Base-by-base conservation (phyloP, 2,113 vertebrate species). In the Ptyas mucosa region DNA sequence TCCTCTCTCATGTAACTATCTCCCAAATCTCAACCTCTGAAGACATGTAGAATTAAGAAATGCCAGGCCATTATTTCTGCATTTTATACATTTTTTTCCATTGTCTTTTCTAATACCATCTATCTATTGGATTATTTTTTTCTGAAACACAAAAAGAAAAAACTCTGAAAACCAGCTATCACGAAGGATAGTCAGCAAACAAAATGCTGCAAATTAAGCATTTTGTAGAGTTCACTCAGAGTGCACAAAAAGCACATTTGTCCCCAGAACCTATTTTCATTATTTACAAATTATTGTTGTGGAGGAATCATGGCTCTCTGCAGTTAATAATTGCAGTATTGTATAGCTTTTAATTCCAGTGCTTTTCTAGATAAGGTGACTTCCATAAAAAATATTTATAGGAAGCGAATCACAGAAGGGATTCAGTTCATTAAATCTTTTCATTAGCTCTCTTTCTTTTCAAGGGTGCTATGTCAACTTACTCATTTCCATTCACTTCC, bases 161-260 rank as follows among this genome's bases (percentile, higher is more conserved):
- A 55, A 21, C 20, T 20, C 93, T 91, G 92, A 94, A 93, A 92
- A 93, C 39, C 95, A 96, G 92, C 34, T 94, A 95, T 75, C 89
- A 95, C 88, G 49, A 96, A 91, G 34, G 95, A 94, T 49, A 0
- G 0, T 92, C 92, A 96, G 95, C 93, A 95, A 96, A 96, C 87
- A 57, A 58, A 95, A 94, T 90, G 95, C 92, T 93, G 94, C 94
- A 97, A 96, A 90, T 93, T 87, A 93, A 96, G 88, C 86, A 88
- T 95, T 95, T 95, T 95, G 93, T 34, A 91, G 94, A 95, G 96
- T 97, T 97, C 95, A 96, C 10, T 75, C 54, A 95, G 89, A 96
- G 95, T 97, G 34, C 96, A 96, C 39, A 88, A 57, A 75, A 95
- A 93, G 91, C 92, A 93, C 87, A 92, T 8, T 86, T 21, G 49